phyloP scores from a whole-genome alignment of 2,797 vertebrate species.

The Oophaga sylvatica region DNA sequence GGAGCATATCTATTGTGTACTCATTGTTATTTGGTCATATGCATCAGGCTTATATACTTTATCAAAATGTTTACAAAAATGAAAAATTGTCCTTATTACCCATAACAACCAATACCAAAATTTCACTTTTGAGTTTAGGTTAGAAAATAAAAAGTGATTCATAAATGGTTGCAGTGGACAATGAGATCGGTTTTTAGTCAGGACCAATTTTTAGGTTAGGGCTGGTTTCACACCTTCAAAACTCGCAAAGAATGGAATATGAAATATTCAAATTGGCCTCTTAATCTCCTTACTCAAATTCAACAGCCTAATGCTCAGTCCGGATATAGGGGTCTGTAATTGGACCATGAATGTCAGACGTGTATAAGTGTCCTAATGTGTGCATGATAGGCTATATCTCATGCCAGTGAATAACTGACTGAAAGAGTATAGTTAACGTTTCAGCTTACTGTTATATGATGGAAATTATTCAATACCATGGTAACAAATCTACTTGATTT shows the following conservation, averaged over 20 bases:
- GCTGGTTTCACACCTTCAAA: too few species aligned
- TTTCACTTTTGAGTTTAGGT: background rate
- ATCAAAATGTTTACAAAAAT: background rate
- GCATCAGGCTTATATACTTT: too few species aligned
- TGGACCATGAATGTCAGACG: too few species aligned
- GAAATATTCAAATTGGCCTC: too few species aligned
- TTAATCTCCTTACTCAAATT: too few species aligned
- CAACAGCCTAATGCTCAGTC: too few species aligned
- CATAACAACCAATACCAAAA: background rate
- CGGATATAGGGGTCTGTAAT: too few species aligned
- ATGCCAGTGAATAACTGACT: background rate
- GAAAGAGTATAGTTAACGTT: background rate
- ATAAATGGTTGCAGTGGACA: background rate
- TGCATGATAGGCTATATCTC: background rate
- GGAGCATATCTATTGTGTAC: too few species aligned
- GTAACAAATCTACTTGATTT: background rate
- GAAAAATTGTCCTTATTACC: background rate
- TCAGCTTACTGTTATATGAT: background rate
- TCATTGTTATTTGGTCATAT: too few species aligned
- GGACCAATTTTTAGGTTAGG: background rate
- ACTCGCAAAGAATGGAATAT: too few species aligned
- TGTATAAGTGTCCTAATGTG: too few species aligned
- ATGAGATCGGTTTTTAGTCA: background rate
- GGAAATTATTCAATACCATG: conserved; percentile 4
- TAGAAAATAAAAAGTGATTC: background rate